A percentile compares a stretch with the other conserved stretches of the same genome.
Evolutionary conservation across 2,113 vertebrate genomes (phyloP).

Genomic region (Panthera uncia): DNA sequence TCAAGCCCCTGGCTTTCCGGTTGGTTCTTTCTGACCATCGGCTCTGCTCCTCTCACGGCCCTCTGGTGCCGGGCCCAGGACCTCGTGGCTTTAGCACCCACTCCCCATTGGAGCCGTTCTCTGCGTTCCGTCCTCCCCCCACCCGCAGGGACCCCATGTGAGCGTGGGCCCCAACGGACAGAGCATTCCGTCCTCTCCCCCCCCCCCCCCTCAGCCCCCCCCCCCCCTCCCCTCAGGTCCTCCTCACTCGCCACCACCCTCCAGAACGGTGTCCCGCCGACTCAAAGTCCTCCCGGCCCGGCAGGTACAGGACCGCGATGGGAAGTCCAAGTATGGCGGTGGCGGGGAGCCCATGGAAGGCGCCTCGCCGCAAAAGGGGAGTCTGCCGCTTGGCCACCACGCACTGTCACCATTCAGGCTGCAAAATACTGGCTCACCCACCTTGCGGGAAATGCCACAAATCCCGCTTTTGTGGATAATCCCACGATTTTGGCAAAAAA

Average conservation of each 20-base stretch:
- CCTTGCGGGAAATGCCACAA: neutral
- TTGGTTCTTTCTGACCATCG: neutral
- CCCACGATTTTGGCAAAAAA: neutral
- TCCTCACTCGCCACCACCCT: neutral
- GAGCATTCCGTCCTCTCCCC: too few relatives aligned
- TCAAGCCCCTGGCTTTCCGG: too few relatives aligned
- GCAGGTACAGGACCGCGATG: neutral
- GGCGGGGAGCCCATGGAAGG: rapidly evolving
- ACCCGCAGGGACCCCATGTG: neutral
- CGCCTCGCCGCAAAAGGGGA: neutral
- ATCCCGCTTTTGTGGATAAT: neutral
- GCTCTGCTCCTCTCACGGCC: neutral
- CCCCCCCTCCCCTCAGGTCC: neutral
- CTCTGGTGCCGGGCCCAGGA: neutral
- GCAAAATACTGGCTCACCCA: neutral
- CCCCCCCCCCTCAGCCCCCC: neutral
- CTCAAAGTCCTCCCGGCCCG: neutral
- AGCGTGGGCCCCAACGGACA: rapidly evolving
- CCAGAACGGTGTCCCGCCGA: rapidly evolving
- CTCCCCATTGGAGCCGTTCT: neutral
- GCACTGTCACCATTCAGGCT: neutral
- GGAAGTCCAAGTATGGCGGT: rapidly evolving
- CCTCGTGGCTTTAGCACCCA: neutral
- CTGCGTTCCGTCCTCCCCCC: too few relatives aligned
- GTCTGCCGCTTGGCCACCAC: neutral